Base-by-base conservation (phyloP, 2,113 vertebrate species). In the Lampris megalopsis region DNA sequence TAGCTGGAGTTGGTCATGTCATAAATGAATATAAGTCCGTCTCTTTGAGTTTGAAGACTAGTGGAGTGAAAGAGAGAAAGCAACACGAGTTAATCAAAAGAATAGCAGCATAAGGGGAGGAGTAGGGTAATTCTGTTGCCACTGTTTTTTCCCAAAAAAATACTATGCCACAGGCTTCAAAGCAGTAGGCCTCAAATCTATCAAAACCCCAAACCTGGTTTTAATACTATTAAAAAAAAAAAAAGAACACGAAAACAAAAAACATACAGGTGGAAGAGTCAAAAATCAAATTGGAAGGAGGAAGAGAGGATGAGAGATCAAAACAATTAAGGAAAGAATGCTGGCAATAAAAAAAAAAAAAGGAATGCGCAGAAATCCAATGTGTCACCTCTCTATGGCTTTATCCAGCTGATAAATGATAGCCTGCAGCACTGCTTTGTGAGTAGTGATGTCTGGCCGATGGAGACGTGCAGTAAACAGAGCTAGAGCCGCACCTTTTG, bases 381-480 rank as follows among this genome's bases (percentile, higher is more conserved):
- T 58, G 0, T 5, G 7, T 85, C 70, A 95, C 94, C 91, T 93
- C 78, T 95, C 94, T 80, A 95, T 95, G 90, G 94, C 93, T 92
- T 95, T 95, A 80, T 95, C 94, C 91, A 95, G 91, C 83, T 95
- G 94, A 89, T 94, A 95, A 77, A 95, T 95, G 81, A 95, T 95
- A 78, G 94, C 94, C 82, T 95, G 94, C 77, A 95, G 91, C 71
- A 95, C 94, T 56, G 92, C 93, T 86, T 93, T 95, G 79, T 95
- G 94, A 68, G 93, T 92, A 52, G 94, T 94, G 75, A 91, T 24
- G 5, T 95, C 92, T 41, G 94, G 88, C 43, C 92, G 92, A 84
- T 95, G 92, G 59, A 95, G 93, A 71, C 91, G 92, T 68, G 94
- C 94, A 4, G 94, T 95, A 85, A 95, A 95, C 53, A 95, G 92